phyloP scores from a whole-genome alignment of 2,888 invertebrate species.

The Emmelina monodactyla region DNA sequence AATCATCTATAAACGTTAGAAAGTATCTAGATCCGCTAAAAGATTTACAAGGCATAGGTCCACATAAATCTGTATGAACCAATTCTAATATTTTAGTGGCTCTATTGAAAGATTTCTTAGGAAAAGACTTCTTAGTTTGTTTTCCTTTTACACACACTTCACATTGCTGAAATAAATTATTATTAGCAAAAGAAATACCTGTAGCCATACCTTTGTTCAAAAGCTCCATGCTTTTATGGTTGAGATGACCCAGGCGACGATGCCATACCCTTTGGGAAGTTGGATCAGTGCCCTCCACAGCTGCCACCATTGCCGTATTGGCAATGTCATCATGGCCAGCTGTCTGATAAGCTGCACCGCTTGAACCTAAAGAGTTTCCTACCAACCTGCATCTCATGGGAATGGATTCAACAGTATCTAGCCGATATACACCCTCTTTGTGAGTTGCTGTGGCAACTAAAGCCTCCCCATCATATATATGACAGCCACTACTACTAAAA shows the following conservation, averaged over 20 bases:
- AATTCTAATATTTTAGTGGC: constrained; percentile 3
- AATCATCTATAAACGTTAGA: constrained; percentile 9
- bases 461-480: constrained; percentile 1
- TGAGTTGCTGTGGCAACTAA: constrained; percentile 1
- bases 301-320: not conserved
- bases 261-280: constrained; percentile 14
- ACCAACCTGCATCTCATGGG: too few species aligned
- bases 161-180: constrained; percentile 1
- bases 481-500: constrained; percentile 4
- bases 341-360: not conserved
- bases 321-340: too few species aligned
- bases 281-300: not conserved
- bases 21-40: constrained; percentile 5
- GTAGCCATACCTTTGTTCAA: constrained; percentile 14
- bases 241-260: constrained; percentile 15
- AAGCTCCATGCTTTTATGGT: constrained; percentile 14
- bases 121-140: constrained; percentile 4
- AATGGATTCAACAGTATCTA: not conserved
- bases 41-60: constrained; percentile 2
- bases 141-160: constrained; percentile 7
- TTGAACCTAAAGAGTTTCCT: not conserved
- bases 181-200: constrained; percentile 10
- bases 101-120: constrained; percentile 3
- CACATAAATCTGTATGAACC: constrained; percentile 6
- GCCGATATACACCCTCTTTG: too few species aligned